Conservation (phyloP, 2,888 invertebrate genomes). For the Cloeon dipterum region DNA sequence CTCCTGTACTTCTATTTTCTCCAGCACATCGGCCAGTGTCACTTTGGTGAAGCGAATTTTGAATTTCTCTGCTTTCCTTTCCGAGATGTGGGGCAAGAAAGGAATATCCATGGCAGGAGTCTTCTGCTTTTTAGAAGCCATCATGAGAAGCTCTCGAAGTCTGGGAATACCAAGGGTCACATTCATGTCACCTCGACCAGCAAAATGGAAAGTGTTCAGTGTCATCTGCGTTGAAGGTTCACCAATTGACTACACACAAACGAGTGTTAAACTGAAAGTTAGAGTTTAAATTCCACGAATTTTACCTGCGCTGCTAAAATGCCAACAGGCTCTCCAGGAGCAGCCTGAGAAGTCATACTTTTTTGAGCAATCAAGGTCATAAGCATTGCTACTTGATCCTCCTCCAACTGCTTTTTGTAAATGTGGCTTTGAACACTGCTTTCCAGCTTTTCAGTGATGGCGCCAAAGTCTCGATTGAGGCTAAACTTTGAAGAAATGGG, state of each 20-base stretch:
- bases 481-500: constrained; percentile 44
- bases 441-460: constrained; percentile 62
- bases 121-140: constrained; percentile 75
- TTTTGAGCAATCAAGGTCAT: constrained; percentile 51
- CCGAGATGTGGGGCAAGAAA: constrained; percentile 27
- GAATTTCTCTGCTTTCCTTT: constrained; percentile 37
- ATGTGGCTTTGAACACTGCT: constrained; percentile 36
- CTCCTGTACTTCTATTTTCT: constrained; percentile 37
- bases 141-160: constrained; percentile 89
- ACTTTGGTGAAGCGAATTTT: constrained; percentile 53
- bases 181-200: constrained; percentile 99
- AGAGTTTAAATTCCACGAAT: not conserved
- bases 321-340: constrained; percentile 92
- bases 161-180: constrained; percentile 98
- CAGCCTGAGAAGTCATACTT: constrained; percentile 48
- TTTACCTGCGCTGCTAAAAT: constrained; percentile 70
- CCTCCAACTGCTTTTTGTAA: constrained; percentile 18
- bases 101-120: constrained; percentile 95
- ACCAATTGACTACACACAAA: constrained; percentile 73
- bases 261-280: no score
- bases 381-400: constrained; percentile 21
- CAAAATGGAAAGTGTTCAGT: constrained; percentile 98
- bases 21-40: constrained; percentile 52
- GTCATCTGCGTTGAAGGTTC: constrained; percentile 99
- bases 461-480: constrained; percentile 57